Percentiles rank a stretch among this genome's conserved stretches.
phyloP scores from a whole-genome alignment of 2,888 invertebrate species.

The Coelogynopora nodosa region DNA sequence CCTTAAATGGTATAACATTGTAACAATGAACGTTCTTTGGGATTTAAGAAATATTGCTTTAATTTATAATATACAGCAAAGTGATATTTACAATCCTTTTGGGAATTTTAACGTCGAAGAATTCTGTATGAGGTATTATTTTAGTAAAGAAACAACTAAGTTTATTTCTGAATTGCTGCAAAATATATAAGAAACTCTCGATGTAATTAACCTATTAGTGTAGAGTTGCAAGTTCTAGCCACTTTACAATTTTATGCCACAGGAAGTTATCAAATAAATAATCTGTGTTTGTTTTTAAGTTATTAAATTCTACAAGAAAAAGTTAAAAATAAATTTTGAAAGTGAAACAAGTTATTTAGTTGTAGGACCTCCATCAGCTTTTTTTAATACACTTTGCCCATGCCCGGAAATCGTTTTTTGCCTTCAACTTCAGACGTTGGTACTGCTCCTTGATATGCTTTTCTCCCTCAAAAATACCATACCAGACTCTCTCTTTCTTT shows the following conservation, averaged over 20 bases:
- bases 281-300: too few species aligned
- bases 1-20: not conserved
- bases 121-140: not conserved
- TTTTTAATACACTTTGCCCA: not conserved
- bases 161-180: too few species aligned
- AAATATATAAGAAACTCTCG: not conserved
- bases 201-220: not conserved
- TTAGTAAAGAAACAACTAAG: too few species aligned
- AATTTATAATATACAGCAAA: constrained; percentile 24
- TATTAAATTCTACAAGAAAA: not conserved
- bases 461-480: not conserved
- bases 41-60: constrained; percentile 19
- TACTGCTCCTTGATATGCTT: constrained; percentile 6
- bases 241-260: constrained; percentile 12
- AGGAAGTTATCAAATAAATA: constrained; percentile 11
- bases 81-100: not conserved
- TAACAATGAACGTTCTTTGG: constrained; percentile 18
- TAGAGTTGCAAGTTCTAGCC: not conserved
- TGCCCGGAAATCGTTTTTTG: not conserved
- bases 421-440: not conserved
- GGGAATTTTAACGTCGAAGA: not conserved
- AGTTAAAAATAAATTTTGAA: not conserved
- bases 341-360: not conserved
- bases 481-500: not conserved
- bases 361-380: not conserved